phyloP scores from a whole-genome alignment of 2,888 invertebrate genomes.

The Drosophila yooni region DNA sequence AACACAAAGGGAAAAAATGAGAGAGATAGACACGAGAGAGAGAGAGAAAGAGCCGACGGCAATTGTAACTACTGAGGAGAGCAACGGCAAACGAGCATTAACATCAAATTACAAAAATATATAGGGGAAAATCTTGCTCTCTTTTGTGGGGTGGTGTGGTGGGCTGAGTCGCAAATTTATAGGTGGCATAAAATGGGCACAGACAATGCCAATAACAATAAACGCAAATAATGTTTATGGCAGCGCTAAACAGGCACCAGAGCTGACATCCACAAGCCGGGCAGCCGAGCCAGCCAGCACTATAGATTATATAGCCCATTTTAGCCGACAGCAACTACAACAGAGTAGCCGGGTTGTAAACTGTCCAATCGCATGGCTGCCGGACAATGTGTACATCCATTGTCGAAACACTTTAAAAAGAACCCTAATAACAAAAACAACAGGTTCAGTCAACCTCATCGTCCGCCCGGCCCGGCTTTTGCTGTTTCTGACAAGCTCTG shows the following conservation, averaged over 20 bases:
- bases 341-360: slow-evolving; percentile 38
- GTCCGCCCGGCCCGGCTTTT: slow-evolving; percentile 18
- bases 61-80: slow-evolving; percentile 19
- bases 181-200: slow-evolving; percentile 73
- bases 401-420: slow-evolving; percentile 52
- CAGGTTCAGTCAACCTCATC: slow-evolving; percentile 30
- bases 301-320: slow-evolving; percentile 64
- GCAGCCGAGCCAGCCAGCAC: slow-evolving; percentile 23
- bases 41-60: not conserved
- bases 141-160: slow-evolving; percentile 10
- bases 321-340: slow-evolving; percentile 41
- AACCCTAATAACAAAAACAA: slow-evolving; percentile 28
- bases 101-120: slow-evolving; percentile 74
- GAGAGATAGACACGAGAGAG: not conserved
- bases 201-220: slow-evolving; percentile 81
- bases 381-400: slow-evolving; percentile 50
- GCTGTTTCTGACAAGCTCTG: slow-evolving; percentile 56
- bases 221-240: slow-evolving; percentile 80
- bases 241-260: slow-evolving; percentile 64
- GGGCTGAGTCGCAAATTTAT: slow-evolving; percentile 64
- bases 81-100: slow-evolving; percentile 59
- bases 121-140: slow-evolving; percentile 52
- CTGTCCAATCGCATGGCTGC: slow-evolving; percentile 46
- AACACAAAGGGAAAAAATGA: not conserved
- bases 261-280: slow-evolving; percentile 23